Evolutionary conservation across 2,797 vertebrate genomes (phyloP), one percentile per base, ranked within the genome.

Genomic region (Pipistrellus pygmaeus): DNA sequence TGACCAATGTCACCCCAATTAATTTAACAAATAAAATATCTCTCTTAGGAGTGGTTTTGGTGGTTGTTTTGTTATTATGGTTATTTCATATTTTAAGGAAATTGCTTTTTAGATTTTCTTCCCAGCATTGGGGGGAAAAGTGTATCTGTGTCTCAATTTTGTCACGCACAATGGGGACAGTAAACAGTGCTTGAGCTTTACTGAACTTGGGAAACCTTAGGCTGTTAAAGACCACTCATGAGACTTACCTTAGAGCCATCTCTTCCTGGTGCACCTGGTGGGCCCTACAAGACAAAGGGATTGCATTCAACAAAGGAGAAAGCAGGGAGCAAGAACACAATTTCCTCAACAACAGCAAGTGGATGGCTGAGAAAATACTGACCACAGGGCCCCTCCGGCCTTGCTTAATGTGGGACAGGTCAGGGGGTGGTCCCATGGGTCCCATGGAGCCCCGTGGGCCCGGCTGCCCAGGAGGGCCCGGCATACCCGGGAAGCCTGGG

Each of bases 391-490:
- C 99, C 83, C 99, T 98, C 57, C 99, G 98, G 95, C 99, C 99
- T 97, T 99, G 99, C 97, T 99, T 99, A 96, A 99, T 98, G 95
- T 99, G 99, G 60, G 99, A 98, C 95, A 99, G 98, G 68, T 99
- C 99, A 75, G 99, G 99, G 92, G 99, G 99, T 12, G 99, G 99
- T 44, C 99, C 99, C 94, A 99, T 98, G 30, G 99, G 99, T 94
- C 99, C 99, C 99, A 99, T 99, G 13, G 99, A 98, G 95, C 99
- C 99, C 77, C 99, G 98, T 1, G 99, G 99, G 64, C 99, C 99
- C 1, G 99, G 99, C 80, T 98, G 98, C 35, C 99, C 99, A 0
- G 99, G 98, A 60, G 98, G 97, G 25, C 99, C 99, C 21, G 98
- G 94, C 77, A 98, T 96, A 32, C 99, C 99, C 25, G 97, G 97